phyloP scores from a whole-genome alignment of 2,888 invertebrate species.

The Gerris lacustris region DNA sequence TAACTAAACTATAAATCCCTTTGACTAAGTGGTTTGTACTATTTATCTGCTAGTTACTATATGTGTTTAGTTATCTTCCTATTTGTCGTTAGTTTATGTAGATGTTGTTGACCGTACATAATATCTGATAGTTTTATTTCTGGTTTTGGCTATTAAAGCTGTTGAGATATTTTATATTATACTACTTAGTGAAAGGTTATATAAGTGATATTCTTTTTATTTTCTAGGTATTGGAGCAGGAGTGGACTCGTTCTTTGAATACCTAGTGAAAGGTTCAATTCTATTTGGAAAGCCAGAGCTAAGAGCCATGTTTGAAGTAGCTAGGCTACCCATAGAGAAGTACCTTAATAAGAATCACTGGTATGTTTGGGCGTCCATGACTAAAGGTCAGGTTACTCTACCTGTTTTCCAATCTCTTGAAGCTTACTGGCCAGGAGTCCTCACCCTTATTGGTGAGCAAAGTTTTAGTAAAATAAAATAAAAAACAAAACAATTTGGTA shows the following conservation, averaged over 20 bases:
- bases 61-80: too few species aligned
- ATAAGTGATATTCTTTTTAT: too few species aligned
- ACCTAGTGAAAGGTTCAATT: constrained; percentile 90
- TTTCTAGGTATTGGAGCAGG: constrained; percentile 63
- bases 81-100: too few species aligned
- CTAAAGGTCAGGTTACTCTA: constrained; percentile 83
- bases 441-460: constrained; percentile 59
- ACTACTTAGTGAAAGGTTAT: too few species aligned
- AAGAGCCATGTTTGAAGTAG: constrained; percentile 79
- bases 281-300: constrained; percentile 80
- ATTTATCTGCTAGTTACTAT: too few species aligned
- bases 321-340: constrained; percentile 62
- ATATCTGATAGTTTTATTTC: too few species aligned
- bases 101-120: too few species aligned
- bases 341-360: constrained; percentile 82
- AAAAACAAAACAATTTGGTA: not conserved
- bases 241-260: constrained; percentile 96
- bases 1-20: not conserved
- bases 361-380: constrained; percentile 99
- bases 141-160: too few species aligned
- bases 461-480: not conserved
- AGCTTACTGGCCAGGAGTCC: constrained; percentile 95
- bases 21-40: too few species aligned
- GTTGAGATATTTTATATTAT: too few species aligned
- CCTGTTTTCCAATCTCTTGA: constrained; percentile 98